phyloP scores from a whole-genome alignment of 2,113 vertebrate species.

The Gyps fulvus region DNA sequence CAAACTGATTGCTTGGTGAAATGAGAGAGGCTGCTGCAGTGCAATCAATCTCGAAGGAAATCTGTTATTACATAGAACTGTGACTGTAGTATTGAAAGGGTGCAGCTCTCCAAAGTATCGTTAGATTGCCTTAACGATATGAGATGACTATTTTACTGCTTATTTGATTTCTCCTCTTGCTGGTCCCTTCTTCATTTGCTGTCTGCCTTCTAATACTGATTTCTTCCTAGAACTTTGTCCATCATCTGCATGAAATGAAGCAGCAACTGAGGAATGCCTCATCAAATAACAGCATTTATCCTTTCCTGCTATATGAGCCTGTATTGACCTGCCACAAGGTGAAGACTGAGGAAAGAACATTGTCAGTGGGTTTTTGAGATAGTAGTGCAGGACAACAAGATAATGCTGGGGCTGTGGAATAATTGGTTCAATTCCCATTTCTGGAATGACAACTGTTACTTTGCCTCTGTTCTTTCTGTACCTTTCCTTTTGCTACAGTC shows the following conservation, averaged over 20 bases:
- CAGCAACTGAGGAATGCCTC: not conserved
- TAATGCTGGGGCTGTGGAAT: not conserved
- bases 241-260: not conserved
- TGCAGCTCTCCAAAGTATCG: not conserved
- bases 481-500: not conserved
- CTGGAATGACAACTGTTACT: not conserved
- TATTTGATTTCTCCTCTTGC: not conserved
- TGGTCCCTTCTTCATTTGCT: not conserved
- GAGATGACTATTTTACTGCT: not conserved
- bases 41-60: not conserved
- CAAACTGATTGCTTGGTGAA: not conserved
- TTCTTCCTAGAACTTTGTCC: not conserved
- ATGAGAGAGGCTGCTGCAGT: not conserved
- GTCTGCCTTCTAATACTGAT: not conserved
- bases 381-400: not conserved
- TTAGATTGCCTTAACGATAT: not conserved
- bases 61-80: not conserved
- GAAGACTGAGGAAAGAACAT: not conserved
- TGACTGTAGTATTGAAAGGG: not conserved
- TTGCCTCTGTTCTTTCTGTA: not conserved
- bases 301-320: accelerated
- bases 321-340: not conserved
- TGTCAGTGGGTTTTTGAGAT: not conserved
- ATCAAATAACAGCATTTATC: not conserved
- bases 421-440: not conserved